These are phyloP conservation scores for Macaca nemestrina DNA, from an alignment of 2,113 vertebrate genomes.

Conservation along the genomic window DNA sequence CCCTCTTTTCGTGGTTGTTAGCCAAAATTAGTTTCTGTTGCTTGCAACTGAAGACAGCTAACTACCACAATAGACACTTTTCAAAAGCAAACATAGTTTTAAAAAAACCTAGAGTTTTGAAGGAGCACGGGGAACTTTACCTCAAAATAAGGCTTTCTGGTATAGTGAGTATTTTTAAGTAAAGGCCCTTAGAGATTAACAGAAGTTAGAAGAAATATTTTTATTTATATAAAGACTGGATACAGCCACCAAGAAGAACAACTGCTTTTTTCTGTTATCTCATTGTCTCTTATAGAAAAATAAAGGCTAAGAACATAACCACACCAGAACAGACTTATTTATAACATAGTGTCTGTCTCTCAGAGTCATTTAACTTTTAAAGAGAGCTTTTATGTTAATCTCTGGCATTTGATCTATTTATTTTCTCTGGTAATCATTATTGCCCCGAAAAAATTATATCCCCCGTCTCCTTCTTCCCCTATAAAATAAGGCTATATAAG, in stretches of 20 bases:
- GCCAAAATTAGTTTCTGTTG: neutral
- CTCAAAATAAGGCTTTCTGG: neutral
- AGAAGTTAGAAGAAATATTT: neutral
- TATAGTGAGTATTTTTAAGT: neutral
- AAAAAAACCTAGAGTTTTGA: neutral
- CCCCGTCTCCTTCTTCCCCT: neutral
- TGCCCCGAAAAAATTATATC: neutral
- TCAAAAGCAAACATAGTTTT: too few species aligned
- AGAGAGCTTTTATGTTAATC: neutral
- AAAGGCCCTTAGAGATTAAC: neutral
- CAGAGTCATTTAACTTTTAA: neutral
- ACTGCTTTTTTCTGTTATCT: neutral
- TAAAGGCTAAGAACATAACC: neutral
- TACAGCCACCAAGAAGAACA: neutral
- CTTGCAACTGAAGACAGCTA: neutral
- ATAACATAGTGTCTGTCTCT: neutral
- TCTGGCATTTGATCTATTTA: neutral
- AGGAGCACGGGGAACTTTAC: neutral
- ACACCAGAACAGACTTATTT: neutral
- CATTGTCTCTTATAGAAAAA: neutral
- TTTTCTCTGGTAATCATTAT: neutral
- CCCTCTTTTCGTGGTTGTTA: neutral
- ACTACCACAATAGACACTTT: neutral
- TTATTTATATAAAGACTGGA: neutral
- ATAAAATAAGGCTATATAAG: neutral